Evolutionary conservation across 2,113 vertebrate genomes (phyloP).

Genomic region (Jacana jacana): DNA sequence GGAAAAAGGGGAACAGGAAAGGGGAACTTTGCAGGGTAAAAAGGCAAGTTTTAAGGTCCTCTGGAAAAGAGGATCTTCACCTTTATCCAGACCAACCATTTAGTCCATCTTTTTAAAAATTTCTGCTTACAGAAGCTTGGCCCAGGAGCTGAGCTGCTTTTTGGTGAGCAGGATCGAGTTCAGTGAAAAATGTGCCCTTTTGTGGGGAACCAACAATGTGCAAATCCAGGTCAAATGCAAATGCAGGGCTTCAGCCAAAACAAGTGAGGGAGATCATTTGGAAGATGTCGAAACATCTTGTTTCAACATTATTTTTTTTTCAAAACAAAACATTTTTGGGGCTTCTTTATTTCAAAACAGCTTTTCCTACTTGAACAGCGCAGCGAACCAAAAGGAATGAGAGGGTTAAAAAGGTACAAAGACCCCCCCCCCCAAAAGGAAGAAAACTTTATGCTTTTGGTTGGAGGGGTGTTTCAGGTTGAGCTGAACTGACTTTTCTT

Average conservation of each 20-base stretch:
- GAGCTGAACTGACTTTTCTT: not conserved
- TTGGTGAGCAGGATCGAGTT: not conserved
- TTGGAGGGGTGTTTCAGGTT: not conserved
- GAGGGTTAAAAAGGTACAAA: conserved; percentile 30
- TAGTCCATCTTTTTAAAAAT: not conserved
- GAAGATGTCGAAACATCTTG: conserved; percentile 55
- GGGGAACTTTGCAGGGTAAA: not conserved
- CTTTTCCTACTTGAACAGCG: not conserved
- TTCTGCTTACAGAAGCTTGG: conserved; percentile 26
- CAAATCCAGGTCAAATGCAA: conserved; percentile 68
- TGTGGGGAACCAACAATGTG: conserved; percentile 57
- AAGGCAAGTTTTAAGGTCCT: not conserved
- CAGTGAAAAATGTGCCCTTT: conserved; percentile 56
- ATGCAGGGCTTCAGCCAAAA: conserved; percentile 49
- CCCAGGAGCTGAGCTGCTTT: not conserved
- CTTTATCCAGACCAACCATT: conserved; percentile 6
- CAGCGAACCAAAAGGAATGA: not conserved
- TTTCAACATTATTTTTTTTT: conserved; percentile 15
- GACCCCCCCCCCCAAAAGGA: not conserved
- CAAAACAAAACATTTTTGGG: not conserved
- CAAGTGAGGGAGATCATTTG: conserved; percentile 43
- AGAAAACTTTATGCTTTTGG: not conserved
- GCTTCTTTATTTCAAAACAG: conserved; percentile 19
- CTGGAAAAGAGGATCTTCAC: conserved; percentile 1
- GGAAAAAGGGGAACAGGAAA: not conserved